These are phyloP conservation scores for Sander lucioperca DNA, from an alignment of 2,113 vertebrate species.

Conservation along the genomic window DNA sequence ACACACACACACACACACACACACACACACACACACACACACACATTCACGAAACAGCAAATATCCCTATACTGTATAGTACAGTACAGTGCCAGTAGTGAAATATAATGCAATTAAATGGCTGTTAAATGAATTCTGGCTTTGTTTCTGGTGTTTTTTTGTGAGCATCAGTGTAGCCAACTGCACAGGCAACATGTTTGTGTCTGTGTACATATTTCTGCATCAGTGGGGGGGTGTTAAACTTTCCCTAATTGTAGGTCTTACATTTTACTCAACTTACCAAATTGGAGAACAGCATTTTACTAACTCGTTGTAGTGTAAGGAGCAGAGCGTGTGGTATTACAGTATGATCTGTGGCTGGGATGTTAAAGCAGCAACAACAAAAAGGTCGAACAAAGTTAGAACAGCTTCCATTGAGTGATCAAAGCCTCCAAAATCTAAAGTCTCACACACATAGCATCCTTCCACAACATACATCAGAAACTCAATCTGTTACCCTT, in stretches of 20 bases:
- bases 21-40: background rate
- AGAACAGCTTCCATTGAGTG: conserved; percentile 7
- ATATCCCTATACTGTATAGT: background rate
- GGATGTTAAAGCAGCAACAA: conserved; percentile 13
- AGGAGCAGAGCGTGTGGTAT: conserved; percentile 27
- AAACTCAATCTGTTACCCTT: conserved; percentile 11
- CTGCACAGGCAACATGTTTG: conserved; percentile 33
- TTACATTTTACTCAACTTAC: conserved; percentile 57
- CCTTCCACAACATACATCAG: conserved; percentile 5
- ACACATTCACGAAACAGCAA: conserved; percentile 22
- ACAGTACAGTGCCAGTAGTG: background rate
- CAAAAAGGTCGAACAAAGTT: conserved; percentile 29
- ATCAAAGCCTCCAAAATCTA: background rate
- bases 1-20: conserved; percentile 11
- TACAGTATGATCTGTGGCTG: conserved; percentile 2
- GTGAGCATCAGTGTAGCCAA: background rate
- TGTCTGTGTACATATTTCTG: conserved; percentile 40
- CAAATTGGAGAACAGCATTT: conserved; percentile 65
- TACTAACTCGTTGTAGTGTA: conserved; percentile 53
- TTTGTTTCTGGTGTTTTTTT: conserved; percentile 21
- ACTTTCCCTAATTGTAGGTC: conserved; percentile 58
- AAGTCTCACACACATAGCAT: conserved; percentile 8
- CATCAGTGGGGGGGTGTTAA: conserved; percentile 43
- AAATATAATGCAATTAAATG: conserved; percentile 17
- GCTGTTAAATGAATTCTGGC: conserved; percentile 13